A percentile compares a stretch with the other conserved stretches of the same genome.
Conservation (phyloP, 2,888 invertebrate species). For the Diplazon laetatorius region DNA sequence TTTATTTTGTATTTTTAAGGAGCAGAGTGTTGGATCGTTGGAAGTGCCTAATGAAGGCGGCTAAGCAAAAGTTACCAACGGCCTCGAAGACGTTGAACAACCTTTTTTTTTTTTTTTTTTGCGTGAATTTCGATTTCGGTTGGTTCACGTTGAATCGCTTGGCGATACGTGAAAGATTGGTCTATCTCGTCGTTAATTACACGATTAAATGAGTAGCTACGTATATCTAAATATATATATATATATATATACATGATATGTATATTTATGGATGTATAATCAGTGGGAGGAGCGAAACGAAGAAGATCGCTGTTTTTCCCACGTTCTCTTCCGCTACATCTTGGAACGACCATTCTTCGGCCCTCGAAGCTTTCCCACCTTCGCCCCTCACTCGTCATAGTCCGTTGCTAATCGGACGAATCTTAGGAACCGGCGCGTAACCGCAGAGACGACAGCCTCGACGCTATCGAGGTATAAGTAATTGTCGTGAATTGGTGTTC, state of each 20-base stretch:
- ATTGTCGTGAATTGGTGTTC: slow-evolving; percentile 45
- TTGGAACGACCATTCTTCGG: slow-evolving; percentile 38
- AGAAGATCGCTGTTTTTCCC: slow-evolving; percentile 63
- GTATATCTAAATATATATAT: slow-evolving; percentile 31
- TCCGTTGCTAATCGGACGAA: slow-evolving; percentile 74
- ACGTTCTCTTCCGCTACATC: slow-evolving; percentile 69
- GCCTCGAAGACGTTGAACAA: no score
- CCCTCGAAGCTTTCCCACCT: slow-evolving; percentile 36
- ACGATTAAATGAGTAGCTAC: slow-evolving; percentile 35
- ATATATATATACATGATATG: slow-evolving; percentile 31
- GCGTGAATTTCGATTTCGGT: neutral
- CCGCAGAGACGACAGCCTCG: slow-evolving; percentile 61
- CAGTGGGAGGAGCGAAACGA: slow-evolving; percentile 18
- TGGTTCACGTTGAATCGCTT: neutral
- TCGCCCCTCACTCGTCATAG: slow-evolving; percentile 56
- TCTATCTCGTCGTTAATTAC: slow-evolving; percentile 47
- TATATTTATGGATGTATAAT: slow-evolving; percentile 39
- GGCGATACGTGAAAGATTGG: slow-evolving; percentile 30
- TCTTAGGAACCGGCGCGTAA: slow-evolving; percentile 71
- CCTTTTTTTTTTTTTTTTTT: no score
- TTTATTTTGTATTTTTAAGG: no score
- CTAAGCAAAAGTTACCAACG: no score
- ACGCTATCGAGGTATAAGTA: slow-evolving; percentile 43
- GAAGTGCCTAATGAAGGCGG: no score
- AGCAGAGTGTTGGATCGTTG: neutral